Evolutionary conservation across 64 coral and sea anemone species (phyloP), one percentile per base, ranked within the genome.

Genomic region (Stichodactyla mertensii): DNA sequence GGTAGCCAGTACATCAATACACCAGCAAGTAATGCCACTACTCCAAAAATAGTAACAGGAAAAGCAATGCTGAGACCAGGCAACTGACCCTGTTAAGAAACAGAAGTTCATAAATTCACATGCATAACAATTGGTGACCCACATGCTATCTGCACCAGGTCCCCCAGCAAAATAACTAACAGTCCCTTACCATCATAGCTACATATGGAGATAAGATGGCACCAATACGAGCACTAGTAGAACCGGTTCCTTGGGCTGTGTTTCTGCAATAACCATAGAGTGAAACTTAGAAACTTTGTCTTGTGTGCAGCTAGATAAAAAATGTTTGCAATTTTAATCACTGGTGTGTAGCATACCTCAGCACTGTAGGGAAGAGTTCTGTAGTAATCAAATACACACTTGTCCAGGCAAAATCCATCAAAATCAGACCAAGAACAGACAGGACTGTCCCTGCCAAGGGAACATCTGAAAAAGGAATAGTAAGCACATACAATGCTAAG

Each of bases 1-100:
- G 89, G 89, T 54, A 91, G 77, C 89, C 89, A 91, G 74, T 91
- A 91, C 89, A 86, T 91, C 20, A 81, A 61, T 16, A 86, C 79
- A 22, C 83, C 89, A 55, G 89, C 84, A n/a, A 91, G 19, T 55
- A 66, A 45, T 55, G 89, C 84, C 16, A 86, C 36, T 10, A 57
- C 20, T 9, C 83, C 89, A 55, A 85, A 91, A 55, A 91, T 81
- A 7, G 52, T 51, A 20, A 69, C 83, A 26, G 89, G 89, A 58
- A 86, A 80, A 0, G 84, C 83, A 60, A 91, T 81, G 36, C 89
- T 91, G 7, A 86, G 83, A 16, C 89, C 89, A 51, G 71, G 74
- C 2, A 91, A 80, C 83, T 91, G 89, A 53, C 89, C 84, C 89
- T 91, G 56, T 79, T 36, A 13, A 79, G 2, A 79, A 9, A 52